Conservation (phyloP, 2,797 vertebrate genomes). For the Taenioides sp. region DNA sequence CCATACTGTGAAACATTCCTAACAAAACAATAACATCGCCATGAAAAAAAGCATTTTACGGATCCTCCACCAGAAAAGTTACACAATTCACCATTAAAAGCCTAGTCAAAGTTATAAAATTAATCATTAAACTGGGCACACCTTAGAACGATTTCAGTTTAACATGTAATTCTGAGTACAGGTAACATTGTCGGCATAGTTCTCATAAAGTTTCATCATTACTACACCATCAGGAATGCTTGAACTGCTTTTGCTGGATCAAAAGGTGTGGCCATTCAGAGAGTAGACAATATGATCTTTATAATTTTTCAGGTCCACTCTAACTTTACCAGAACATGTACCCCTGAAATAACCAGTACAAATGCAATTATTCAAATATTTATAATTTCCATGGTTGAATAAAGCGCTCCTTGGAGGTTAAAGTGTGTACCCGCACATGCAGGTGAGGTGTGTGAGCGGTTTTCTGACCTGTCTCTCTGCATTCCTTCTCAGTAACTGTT, state of each 20-base stretch:
- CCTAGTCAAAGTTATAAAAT: background rate
- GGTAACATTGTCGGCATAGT: too few relatives aligned
- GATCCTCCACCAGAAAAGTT: too few relatives aligned
- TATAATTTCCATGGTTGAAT: background rate
- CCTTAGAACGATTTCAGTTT: background rate
- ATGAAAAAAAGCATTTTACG: too few relatives aligned
- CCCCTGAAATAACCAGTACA: background rate
- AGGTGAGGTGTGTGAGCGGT: background rate
- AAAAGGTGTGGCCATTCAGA: background rate
- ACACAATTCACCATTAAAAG: background rate
- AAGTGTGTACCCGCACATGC: background rate
- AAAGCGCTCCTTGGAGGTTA: background rate
- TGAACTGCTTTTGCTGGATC: background rate
- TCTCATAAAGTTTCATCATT: background rate
- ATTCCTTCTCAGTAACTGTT: conserved; percentile 30
- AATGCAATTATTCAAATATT: background rate
- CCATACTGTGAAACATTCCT: too few relatives aligned
- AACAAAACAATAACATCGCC: too few relatives aligned
- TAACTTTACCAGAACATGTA: background rate
- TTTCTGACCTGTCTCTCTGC: conserved; percentile 34
- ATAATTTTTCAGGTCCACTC: background rate
- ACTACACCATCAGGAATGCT: background rate
- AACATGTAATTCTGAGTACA: too few relatives aligned
- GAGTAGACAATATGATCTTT: background rate
- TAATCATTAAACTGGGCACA: background rate